phyloP scores from a whole-genome alignment of 2,797 vertebrate species.

The Danionella dracula region DNA sequence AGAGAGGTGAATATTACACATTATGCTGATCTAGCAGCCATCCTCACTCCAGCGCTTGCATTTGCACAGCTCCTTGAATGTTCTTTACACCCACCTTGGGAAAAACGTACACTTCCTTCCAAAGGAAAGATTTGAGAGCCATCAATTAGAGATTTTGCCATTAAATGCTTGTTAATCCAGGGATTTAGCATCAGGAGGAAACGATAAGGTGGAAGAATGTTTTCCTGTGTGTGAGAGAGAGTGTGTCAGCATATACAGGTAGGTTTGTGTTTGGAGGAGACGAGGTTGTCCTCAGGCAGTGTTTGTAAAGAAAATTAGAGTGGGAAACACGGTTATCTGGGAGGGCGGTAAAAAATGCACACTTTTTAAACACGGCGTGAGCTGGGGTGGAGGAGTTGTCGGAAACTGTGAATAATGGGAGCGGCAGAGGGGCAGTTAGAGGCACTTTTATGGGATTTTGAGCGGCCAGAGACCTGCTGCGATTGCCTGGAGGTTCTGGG shows the following conservation, averaged over 20 bases:
- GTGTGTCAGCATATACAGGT: conserved; percentile 5
- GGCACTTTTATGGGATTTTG: conserved; percentile 41
- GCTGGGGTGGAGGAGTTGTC: conserved; percentile 27
- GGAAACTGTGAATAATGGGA: conserved; percentile 54
- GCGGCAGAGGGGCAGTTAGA: conserved; percentile 30
- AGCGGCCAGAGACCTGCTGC: conserved; percentile 42
- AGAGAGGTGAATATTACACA: conserved; percentile 11
- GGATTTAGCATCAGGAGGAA: conserved; percentile 24
- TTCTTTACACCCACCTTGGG: not conserved
- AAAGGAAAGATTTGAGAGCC: not conserved
- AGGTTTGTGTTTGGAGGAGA: not conserved
- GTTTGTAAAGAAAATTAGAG: conserved; percentile 17
- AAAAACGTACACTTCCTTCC: conserved; percentile 7
- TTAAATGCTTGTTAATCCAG: conserved; percentile 18
- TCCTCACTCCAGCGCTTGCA: not conserved
- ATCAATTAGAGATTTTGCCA: conserved; percentile 1
- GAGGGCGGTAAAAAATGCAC: conserved; percentile 34
- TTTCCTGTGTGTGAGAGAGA: not conserved
- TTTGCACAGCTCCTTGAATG: conserved; percentile 1
- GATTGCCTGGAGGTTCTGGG: conserved; percentile 33
- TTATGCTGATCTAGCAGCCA: conserved; percentile 9
- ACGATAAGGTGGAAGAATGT: not conserved
- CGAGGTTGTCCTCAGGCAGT: conserved; percentile 12
- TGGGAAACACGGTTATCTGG: conserved; percentile 42
- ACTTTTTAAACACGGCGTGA: conserved; percentile 26